Conservation (phyloP, 1,140 invertebrate species). For the Drosophila bipectinata region DNA sequence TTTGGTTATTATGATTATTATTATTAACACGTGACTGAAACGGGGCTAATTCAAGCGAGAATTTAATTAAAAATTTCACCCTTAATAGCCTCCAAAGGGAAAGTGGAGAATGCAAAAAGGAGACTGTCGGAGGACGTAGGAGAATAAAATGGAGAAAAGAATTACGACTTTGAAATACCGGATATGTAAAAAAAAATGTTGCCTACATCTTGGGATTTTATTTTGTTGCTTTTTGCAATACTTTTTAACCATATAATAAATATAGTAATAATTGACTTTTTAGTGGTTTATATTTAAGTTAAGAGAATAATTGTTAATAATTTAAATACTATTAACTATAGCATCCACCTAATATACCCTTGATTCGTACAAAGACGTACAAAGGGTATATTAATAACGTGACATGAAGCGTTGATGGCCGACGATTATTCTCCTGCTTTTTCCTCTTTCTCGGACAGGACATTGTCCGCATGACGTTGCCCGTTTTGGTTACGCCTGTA, state of each 20-base stretch:
- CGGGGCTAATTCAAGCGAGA: constrained; percentile 73
- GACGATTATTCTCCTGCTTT: constrained; percentile 11
- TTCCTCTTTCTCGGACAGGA: constrained; percentile 10
- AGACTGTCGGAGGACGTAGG: background rate
- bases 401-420: constrained; percentile 51
- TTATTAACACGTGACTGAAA: constrained; percentile 79
- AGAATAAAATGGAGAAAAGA: background rate
- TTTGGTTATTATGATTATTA: constrained; percentile 82
- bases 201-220: background rate
- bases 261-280: too few species aligned
- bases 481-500: constrained; percentile 68
- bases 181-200: background rate
- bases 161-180: background rate
- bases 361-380: background rate
- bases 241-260: too few species aligned
- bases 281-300: too few species aligned
- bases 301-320: too few species aligned
- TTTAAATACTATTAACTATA: background rate
- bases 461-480: constrained; percentile 62
- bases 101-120: constrained; percentile 2
- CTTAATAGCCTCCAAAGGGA: constrained; percentile 54
- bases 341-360: background rate
- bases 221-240: too few species aligned
- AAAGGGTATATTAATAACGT: constrained; percentile 36
- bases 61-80: constrained; percentile 77